Evolutionary conservation across 2,888 invertebrate genomes (phyloP), one percentile per base, ranked within the genome.

Genomic region (Trichogramma evanescens): DNA sequence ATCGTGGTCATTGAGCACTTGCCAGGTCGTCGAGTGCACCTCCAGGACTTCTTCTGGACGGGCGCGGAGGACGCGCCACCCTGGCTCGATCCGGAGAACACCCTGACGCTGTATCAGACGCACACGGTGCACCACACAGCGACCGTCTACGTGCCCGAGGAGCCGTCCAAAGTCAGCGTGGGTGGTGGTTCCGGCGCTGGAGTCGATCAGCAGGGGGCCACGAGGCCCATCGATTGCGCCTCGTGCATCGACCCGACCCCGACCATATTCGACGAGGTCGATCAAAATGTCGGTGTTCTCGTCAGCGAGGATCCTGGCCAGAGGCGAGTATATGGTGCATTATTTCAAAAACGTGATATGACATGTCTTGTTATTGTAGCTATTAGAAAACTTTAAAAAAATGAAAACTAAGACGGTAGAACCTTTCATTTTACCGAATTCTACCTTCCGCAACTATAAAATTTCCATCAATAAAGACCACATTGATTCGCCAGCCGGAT

Each of bases 11-110:
- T 77, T 54, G 77, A 77, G 56, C 77, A 77, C 62, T 66, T 77
- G 44, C 77, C 77, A 38, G 75, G 76, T 7, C 71, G 75, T 6
- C 71, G 71, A 42, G 74, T 77, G 8, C 84, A 85, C 50, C 79
- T 93, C 59, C 91, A 92, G 71, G 92, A 93, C 75, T 93, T 93
- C 78, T 89, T 93, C 76, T 93, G 93, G 93, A 91, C 91, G 0
- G 92, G 92, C 0, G 89, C 89, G 0, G 92, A 92, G 0, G 92
- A 92, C 72, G 91, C 89, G 0, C 86, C 88, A 0, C 82, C 85
- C 6, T 84, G 79, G 70, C 81, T 82, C 67, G 84, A 79, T 69
- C 80, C 80, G 50, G 83, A 82, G 49, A 77, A 77, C 43, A 70
- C 72, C 4, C 60, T 77, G 52, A 76, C 70, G 0, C 67, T 73